These are phyloP conservation scores for Notarius quadriscutis DNA, from an alignment of 2,113 vertebrate species.

Conservation along the genomic window DNA sequence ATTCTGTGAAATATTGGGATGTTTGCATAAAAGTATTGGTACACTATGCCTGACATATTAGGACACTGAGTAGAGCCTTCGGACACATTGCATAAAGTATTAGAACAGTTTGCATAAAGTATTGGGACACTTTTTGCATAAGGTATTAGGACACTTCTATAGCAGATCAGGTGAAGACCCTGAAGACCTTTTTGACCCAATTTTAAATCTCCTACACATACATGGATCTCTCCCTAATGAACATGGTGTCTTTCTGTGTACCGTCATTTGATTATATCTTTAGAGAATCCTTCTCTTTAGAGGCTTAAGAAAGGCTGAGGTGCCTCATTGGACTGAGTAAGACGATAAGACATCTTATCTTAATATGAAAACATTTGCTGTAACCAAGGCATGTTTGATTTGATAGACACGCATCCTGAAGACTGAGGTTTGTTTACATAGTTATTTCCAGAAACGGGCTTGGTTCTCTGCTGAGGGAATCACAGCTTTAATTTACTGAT, in stretches of 20 bases:
- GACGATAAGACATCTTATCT: background rate
- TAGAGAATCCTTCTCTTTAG: background rate
- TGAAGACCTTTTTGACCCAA: background rate
- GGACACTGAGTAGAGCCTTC: background rate
- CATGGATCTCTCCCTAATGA: background rate
- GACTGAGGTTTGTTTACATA: background rate
- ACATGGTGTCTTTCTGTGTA: background rate
- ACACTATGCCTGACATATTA: background rate
- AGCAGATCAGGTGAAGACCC: background rate
- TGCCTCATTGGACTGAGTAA: background rate
- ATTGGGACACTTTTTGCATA: background rate
- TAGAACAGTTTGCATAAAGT: background rate
- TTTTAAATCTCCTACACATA: background rate
- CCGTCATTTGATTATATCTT: background rate
- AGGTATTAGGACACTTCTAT: background rate
- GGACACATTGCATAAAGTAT: background rate
- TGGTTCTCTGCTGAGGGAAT: background rate
- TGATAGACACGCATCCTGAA: background rate
- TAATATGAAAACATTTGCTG: background rate
- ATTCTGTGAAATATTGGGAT: background rate
- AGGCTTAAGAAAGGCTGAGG: background rate
- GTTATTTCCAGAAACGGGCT: background rate
- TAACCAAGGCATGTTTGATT: background rate
- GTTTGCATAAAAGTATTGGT: background rate
- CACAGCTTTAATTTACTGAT: constrained; percentile 18